A percentile compares a stretch with the other conserved stretches of the same genome.
These are phyloP conservation scores for Stegodyphus mimosarum DNA, from an alignment of 1,140 invertebrate genomes.

Conservation along the genomic window DNA sequence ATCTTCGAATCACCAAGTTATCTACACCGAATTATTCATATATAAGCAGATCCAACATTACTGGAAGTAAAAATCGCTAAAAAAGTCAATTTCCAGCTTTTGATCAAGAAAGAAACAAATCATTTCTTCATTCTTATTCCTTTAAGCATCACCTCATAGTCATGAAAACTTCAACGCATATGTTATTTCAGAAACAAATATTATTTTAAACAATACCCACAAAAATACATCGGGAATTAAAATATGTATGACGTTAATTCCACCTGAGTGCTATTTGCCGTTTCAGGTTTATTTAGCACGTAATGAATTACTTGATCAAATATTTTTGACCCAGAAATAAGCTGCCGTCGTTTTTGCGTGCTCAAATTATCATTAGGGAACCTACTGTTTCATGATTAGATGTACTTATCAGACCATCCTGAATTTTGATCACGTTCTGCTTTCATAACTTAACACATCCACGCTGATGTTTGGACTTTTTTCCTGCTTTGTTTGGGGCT, in stretches of 20 bases:
- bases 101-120: no score
- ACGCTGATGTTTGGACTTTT: not conserved
- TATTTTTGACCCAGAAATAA: conserved; percentile 18
- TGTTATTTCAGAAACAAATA: no score
- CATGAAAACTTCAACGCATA: no score
- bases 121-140: no score
- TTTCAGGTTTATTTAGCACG: conserved; percentile 20
- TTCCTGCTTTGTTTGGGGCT: not conserved
- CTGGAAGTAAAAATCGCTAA: no score
- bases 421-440: conserved; percentile 33
- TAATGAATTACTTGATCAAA: conserved; percentile 46
- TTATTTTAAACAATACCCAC: no score
- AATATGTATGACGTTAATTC: not conserved
- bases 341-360: conserved; percentile 31
- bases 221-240: no score
- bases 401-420: conserved; percentile 12
- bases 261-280: conserved; percentile 25
- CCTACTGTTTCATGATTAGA: conserved; percentile 10
- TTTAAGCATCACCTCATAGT: no score
- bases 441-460: conserved; percentile 44
- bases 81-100: no score
- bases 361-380: conserved; percentile 13
- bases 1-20: no score
- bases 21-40: no score
- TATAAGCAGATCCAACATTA: no score